Percentiles rank a stretch among this genome's conserved stretches.
Conservation (phyloP, 2,113 vertebrate species). For the Xiphorhynchus elegans region DNA sequence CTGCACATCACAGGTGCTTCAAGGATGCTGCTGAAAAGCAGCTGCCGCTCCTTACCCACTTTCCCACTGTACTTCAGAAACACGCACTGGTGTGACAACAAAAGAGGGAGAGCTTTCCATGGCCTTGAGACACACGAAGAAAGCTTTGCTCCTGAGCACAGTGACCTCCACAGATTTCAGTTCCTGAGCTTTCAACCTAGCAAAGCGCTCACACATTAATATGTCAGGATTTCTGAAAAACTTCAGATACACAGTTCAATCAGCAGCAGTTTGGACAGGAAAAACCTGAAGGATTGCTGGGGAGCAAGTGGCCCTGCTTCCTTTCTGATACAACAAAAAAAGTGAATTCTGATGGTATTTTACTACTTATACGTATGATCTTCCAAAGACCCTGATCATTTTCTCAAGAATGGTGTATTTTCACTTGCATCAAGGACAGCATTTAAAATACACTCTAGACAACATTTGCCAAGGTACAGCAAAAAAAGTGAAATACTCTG, state of each 20-base stretch:
- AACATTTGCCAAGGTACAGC: neutral
- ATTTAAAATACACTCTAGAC: neutral
- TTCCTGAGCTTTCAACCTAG: neutral
- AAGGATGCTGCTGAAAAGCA: neutral
- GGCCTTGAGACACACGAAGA: neutral
- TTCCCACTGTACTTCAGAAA: neutral
- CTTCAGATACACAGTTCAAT: neutral
- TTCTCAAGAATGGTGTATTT: neutral
- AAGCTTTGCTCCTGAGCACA: neutral
- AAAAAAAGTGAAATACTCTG: rapidly evolving
- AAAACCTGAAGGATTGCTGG: neutral
- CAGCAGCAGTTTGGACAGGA: neutral
- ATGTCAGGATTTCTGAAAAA: neutral
- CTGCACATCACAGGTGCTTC: neutral
- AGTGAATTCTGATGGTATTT: neutral
- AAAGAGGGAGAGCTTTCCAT: neutral
- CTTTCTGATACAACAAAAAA: neutral
- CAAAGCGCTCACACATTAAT: neutral
- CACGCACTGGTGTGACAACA: neutral
- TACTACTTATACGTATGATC: neutral
- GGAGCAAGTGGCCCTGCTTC: neutral
- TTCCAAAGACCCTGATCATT: neutral
- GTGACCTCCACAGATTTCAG: neutral
- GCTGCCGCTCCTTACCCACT: neutral
- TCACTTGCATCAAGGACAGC: neutral